Percentiles rank a stretch among this genome's conserved stretches.
These are phyloP conservation scores for Boleophthalmus pectinirostris DNA, from an alignment of 2,113 vertebrate species.

Conservation along the genomic window DNA sequence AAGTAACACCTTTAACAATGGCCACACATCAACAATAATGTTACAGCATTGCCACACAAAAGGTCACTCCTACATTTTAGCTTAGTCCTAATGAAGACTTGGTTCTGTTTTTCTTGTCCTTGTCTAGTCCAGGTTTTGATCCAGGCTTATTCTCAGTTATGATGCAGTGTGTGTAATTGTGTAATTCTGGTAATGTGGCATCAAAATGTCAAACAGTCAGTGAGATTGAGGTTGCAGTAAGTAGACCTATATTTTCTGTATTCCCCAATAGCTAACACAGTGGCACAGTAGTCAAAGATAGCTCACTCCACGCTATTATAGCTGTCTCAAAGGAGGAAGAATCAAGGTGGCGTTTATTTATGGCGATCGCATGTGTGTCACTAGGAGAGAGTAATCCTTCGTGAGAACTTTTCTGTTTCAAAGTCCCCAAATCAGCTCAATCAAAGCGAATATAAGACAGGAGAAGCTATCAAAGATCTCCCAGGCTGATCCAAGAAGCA, in stretches of 20 bases:
- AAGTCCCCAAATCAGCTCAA: slow-evolving; percentile 47
- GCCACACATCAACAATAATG: no score
- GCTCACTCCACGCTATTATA: slow-evolving; percentile 2
- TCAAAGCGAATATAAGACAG: slow-evolving; percentile 21
- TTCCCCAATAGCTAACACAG: neutral
- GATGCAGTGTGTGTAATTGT: neutral
- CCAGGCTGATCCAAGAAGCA: slow-evolving; percentile 29
- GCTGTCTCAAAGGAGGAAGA: slow-evolving; percentile 9
- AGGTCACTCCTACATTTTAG: no score
- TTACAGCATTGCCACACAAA: no score
- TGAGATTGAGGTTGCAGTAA: neutral
- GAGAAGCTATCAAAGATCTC: slow-evolving; percentile 36
- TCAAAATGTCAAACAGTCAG: neutral
- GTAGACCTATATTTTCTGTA: neutral
- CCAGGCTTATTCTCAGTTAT: no score
- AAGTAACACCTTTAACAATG: no score
- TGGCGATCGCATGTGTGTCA: slow-evolving; percentile 16
- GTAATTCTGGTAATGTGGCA: neutral
- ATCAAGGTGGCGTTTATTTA: slow-evolving; percentile 35
- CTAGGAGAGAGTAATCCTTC: slow-evolving; percentile 21
- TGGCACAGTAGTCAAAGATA: slow-evolving; percentile 4
- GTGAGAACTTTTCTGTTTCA: slow-evolving; percentile 26
- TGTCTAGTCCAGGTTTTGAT: no score
- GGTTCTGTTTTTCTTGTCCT: no score
- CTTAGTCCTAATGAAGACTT: no score